Evolutionary conservation across 2,888 invertebrate species (phyloP).

Genomic region (Conchocele bisecta): DNA sequence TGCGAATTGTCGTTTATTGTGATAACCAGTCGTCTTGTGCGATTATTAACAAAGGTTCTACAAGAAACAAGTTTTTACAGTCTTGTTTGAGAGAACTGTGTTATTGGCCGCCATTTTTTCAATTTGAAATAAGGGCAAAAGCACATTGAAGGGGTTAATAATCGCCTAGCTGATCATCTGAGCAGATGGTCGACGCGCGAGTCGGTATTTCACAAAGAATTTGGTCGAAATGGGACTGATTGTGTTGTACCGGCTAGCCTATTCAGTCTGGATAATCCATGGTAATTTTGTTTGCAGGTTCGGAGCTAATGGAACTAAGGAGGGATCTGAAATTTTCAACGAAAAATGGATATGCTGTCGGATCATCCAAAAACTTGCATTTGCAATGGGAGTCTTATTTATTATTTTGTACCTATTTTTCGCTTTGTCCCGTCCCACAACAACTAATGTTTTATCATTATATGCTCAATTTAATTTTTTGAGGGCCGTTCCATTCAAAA

Average conservation of each 20-base stretch:
- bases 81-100: conserved; percentile 15
- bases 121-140: conserved; percentile 14
- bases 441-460: no score
- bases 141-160: neutral
- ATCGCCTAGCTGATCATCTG: conserved; percentile 7
- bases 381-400: conserved; percentile 11
- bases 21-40: conserved; percentile 1
- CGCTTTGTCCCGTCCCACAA: no score
- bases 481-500: no score
- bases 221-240: no score
- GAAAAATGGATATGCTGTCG: conserved; percentile 7
- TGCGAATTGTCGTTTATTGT: conserved; percentile 1
- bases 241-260: neutral
- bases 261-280: neutral
- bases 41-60: conserved; percentile 9
- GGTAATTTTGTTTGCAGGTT: conserved; percentile 1
- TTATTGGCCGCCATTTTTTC: conserved; percentile 1
- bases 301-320: neutral
- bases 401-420: conserved; percentile 16
- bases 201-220: no score
- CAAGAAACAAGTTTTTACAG: conserved; percentile 17
- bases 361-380: conserved; percentile 2
- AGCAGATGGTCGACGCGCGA: neutral
- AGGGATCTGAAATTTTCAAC: conserved; percentile 1
- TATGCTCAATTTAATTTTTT: no score